These are phyloP conservation scores for Drosophila pectinifera DNA, from an alignment of 1,140 invertebrate species.

Conservation along the genomic window DNA sequence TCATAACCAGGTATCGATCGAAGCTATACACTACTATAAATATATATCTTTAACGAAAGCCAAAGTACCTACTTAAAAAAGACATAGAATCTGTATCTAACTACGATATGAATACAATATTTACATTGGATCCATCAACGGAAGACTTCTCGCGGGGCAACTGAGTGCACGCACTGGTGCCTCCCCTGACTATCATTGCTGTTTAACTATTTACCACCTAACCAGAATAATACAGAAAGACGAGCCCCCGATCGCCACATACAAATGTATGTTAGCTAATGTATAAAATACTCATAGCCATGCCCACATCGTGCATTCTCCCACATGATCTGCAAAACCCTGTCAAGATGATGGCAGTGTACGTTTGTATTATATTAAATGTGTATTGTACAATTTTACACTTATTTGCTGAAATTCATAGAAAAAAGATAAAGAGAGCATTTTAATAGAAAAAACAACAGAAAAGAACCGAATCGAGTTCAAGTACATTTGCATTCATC, in stretches of 20 bases:
- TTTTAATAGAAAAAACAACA: constrained; percentile 38
- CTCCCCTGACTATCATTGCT: constrained; percentile 58
- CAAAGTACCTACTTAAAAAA: constrained; percentile 80
- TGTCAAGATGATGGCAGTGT: constrained; percentile 37
- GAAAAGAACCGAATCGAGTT: constrained; percentile 28
- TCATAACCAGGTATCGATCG: constrained; percentile 45
- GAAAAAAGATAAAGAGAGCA: constrained; percentile 33
- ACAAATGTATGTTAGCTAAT: constrained; percentile 42
- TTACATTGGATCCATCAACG: constrained; percentile 49
- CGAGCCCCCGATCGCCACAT: constrained; percentile 30
- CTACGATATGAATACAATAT: constrained; percentile 55
- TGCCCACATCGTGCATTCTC: constrained; percentile 12
- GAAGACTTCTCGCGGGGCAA: constrained; percentile 53
- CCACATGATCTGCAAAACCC: constrained; percentile 5
- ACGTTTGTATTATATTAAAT: constrained; percentile 64
- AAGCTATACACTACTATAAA: constrained; percentile 42
- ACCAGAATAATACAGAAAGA: constrained; percentile 38
- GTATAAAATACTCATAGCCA: constrained; percentile 64
- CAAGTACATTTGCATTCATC: constrained; percentile 68
- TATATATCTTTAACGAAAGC: constrained; percentile 71
- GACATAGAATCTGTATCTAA: constrained; percentile 68
- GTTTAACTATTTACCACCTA: constrained; percentile 64
- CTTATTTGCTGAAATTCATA: constrained; percentile 78
- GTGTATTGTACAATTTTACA: constrained; percentile 66
- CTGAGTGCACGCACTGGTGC: constrained; percentile 19